These are phyloP conservation scores for Eutrigla gurnardus DNA, from an alignment of 2,797 vertebrate species.

Conservation along the genomic window DNA sequence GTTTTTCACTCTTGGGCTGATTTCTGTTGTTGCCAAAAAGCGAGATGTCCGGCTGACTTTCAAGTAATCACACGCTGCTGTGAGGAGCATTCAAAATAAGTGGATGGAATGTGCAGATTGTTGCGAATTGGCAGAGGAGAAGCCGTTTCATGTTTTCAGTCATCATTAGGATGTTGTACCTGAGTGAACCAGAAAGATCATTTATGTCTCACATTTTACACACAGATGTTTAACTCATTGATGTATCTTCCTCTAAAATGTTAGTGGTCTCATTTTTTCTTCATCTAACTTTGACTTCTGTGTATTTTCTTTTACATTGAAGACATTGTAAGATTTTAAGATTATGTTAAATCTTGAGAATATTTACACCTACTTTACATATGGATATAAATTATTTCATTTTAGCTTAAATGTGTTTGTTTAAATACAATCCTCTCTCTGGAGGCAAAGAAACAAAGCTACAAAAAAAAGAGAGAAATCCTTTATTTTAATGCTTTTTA, in stretches of 20 bases:
- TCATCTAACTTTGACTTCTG: constrained; percentile 2
- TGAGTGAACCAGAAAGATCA: constrained; percentile 18
- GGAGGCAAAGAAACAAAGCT: not conserved
- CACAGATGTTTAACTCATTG: constrained; percentile 6
- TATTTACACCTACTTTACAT: not conserved
- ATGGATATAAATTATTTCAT: not conserved
- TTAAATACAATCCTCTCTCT: not conserved
- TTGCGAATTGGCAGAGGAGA: constrained; percentile 33
- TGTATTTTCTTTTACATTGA: not conserved
- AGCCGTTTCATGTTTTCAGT: constrained; percentile 33
- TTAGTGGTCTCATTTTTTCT: not conserved
- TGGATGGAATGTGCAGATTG: constrained; percentile 59
- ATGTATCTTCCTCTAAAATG: not conserved
- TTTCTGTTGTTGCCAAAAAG: constrained; percentile 74
- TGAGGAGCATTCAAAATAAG: constrained; percentile 71
- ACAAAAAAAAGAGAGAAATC: not conserved
- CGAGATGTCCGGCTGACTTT: constrained; percentile 73
- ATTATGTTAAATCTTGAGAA: not conserved
- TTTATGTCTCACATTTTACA: not conserved
- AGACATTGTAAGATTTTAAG: not conserved
- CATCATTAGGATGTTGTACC: constrained; percentile 40
- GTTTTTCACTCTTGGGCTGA: constrained; percentile 63
- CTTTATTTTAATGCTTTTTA: not conserved
- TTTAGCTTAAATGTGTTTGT: not conserved
- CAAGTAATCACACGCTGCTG: constrained; percentile 72